A percentile compares a stretch with the other conserved stretches of the same genome.
These are phyloP conservation scores for Mesocentrotus franciscanus DNA, from an alignment of 53 echinoderm and acorn worm genomes.

Conservation along the genomic window DNA sequence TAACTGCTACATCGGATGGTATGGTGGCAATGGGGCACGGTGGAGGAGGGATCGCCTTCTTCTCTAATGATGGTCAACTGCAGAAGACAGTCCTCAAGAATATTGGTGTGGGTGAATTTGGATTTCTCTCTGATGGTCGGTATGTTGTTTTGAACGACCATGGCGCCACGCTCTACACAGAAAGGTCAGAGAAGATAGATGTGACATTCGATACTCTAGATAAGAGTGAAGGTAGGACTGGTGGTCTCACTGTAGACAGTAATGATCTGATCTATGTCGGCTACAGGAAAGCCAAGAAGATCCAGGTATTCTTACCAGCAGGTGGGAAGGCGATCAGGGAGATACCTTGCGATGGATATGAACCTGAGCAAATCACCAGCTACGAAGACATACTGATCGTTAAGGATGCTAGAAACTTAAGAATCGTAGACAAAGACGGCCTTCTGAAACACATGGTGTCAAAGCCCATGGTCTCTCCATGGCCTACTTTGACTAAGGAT, in stretches of 20 bases:
- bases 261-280: no score
- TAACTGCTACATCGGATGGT: background rate
- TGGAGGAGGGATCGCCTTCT: background rate
- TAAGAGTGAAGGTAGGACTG: background rate
- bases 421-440: background rate
- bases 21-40: background rate
- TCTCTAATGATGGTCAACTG: background rate
- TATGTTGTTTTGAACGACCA: background rate
- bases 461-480: background rate
- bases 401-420: background rate
- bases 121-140: background rate
- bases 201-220: background rate
- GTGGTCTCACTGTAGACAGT: no score
- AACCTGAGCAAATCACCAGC: background rate
- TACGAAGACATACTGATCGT: background rate
- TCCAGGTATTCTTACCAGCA: background rate
- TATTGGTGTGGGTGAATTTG: background rate
- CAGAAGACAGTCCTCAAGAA: background rate
- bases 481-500: background rate
- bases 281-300: no score
- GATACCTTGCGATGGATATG: background rate
- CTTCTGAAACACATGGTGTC: background rate
- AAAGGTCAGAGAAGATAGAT: background rate
- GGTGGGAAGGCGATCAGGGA: conserved; percentile 2
- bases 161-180: background rate